phyloP scores from a whole-genome alignment of 2,888 invertebrate species.

The Geotrupes spiniger region DNA sequence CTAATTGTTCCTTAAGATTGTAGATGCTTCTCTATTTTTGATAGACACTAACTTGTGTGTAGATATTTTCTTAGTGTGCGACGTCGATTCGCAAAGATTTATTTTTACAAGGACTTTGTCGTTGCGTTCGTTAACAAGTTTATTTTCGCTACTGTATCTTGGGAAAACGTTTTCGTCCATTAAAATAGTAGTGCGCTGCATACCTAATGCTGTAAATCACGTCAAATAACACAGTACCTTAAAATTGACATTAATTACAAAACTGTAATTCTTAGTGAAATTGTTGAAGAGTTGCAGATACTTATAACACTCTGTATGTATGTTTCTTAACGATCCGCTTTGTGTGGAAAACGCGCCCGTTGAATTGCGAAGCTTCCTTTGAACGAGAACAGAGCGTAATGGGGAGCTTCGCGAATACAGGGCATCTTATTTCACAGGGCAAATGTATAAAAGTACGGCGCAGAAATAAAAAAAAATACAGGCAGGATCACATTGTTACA shows the following conservation, averaged over 20 bases:
- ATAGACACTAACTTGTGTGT: conserved; percentile 22
- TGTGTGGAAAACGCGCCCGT: no score
- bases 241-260: conserved; percentile 8
- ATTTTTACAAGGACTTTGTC: background rate
- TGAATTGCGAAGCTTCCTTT: no score
- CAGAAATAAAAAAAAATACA: background rate
- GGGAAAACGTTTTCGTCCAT: conserved; percentile 16
- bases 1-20: conserved; percentile 24
- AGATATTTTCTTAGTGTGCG: conserved; percentile 15
- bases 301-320: no score
- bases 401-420: no score
- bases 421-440: no score
- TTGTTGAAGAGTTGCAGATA: no score
- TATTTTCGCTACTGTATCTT: background rate
- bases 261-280: background rate
- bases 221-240: conserved; percentile 15
- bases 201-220: conserved; percentile 5
- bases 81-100: conserved; percentile 4
- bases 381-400: no score
- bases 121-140: no score
- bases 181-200: conserved; percentile 1
- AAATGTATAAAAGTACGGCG: no score
- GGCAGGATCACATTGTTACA: background rate
- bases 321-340: no score
- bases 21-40: conserved; percentile 32